Base-by-base conservation (phyloP, 2,797 vertebrate species). In the Tauraco hartlaubi region DNA sequence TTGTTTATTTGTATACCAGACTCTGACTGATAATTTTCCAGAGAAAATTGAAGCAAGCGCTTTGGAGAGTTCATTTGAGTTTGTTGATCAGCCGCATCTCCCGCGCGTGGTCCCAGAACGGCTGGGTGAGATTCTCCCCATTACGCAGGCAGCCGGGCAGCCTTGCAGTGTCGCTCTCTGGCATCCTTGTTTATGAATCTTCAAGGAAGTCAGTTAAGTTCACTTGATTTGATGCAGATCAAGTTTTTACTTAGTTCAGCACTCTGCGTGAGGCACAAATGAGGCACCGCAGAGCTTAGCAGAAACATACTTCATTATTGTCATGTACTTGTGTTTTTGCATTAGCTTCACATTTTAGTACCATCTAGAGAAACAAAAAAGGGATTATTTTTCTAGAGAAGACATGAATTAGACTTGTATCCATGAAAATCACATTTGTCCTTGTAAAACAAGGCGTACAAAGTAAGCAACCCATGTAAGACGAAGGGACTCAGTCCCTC, bases 221-320 rank as follows among this genome's bases (percentile, higher is more conserved):
- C 93, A 94, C 83, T 85, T 92, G 31, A 85, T 82, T 71, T 94
- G 76, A 64, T 68, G 56, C 55, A 89, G 39, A 95, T 86, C 86
- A 79, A 81, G 87, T 88, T 97, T 93, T 82, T 74, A 94, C 26
- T 90, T 94, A 96, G 68, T 87, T 96, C 90, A 95, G 96, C 93
- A 88, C 31, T 95, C 77, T 79, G 41, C 43, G 8, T 39, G 62
- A 81, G 63, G 51, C 37, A 76, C 35, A 94, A 78, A 76, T 56
- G 69, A 95, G 28, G 63, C 37, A 67, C 28, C 5, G 1, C 26
- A 81, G 39, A 79, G n/a, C 26, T 67, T 71, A 62, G 49, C 51
- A 88, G 79, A 85, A 93, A 49, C 20, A 29, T 63, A 11, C 35
- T 77, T 89, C 52, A 54, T 74, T 85, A 56, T 59, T 67, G 72